These are phyloP conservation scores for Micoletzkya japonica DNA, from an alignment of 2,888 invertebrate genomes.

Conservation along the genomic window DNA sequence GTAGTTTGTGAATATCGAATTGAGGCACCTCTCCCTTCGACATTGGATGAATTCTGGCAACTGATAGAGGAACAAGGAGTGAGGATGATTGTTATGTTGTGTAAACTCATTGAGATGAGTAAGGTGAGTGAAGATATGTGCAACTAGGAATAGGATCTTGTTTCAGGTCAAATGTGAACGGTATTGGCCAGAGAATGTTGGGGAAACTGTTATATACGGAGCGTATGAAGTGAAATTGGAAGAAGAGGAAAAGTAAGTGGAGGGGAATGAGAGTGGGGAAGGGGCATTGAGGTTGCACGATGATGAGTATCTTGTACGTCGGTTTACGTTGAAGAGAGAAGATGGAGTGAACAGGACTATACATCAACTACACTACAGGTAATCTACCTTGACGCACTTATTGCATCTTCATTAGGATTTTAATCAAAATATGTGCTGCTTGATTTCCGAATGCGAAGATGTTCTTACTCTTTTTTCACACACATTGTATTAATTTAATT, in stretches of 20 bases:
- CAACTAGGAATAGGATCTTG: neutral
- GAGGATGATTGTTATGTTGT: constrained; percentile 51
- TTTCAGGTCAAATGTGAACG: constrained; percentile 51
- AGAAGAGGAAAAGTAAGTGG: constrained; percentile 39
- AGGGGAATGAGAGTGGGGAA: neutral
- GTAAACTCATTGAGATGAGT: constrained; percentile 51
- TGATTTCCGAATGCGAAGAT: neutral
- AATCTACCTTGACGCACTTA: neutral
- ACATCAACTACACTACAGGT: constrained; percentile 53
- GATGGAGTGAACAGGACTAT: constrained; percentile 36
- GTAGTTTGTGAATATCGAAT: too few species aligned
- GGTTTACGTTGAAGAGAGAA: constrained; percentile 40
- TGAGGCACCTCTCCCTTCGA: constrained; percentile 47
- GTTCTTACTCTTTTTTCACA: neutral
- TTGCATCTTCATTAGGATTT: neutral
- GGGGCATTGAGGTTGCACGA: constrained; percentile 34
- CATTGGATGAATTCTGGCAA: constrained; percentile 57
- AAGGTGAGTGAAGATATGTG: constrained; percentile 35
- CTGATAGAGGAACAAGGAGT: constrained; percentile 54
- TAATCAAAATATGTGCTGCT: neutral
- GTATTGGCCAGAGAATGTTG: constrained; percentile 49
- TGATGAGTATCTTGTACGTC: constrained; percentile 47
- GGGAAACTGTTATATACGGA: constrained; percentile 41
- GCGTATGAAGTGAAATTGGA: constrained; percentile 42
- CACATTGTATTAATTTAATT: neutral